Conservation (phyloP, 2,888 invertebrate species). For the Erebia palarica region DNA sequence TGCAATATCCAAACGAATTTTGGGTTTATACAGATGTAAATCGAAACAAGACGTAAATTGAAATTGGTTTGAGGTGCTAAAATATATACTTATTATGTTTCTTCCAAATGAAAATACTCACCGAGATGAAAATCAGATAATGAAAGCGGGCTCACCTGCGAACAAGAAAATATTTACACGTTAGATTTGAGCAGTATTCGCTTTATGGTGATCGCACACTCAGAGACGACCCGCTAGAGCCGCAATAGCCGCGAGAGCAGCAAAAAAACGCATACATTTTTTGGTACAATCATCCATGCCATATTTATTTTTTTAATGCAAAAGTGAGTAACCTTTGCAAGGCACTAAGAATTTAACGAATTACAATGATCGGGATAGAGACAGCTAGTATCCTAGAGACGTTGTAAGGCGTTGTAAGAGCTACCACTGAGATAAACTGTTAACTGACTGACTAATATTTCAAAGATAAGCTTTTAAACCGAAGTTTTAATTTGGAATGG, state of each 20-base stretch:
- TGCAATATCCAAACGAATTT: constrained; percentile 31
- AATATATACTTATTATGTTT: constrained; percentile 22
- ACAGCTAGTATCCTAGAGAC: too few species aligned
- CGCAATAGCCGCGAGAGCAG: background rate
- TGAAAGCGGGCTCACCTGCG: constrained; percentile 47
- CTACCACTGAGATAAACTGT: too few species aligned
- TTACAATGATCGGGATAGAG: too few species aligned
- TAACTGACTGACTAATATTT: background rate
- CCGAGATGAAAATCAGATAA: constrained; percentile 46
- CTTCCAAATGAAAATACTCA: constrained; percentile 41
- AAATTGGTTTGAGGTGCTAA: constrained; percentile 30
- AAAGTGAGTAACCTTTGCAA: too few species aligned
- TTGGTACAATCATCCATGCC: too few species aligned
- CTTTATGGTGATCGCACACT: constrained; percentile 29
- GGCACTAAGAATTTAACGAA: too few species aligned
- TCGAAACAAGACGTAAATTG: constrained; percentile 25
- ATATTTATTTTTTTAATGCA: too few species aligned
- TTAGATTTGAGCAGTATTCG: constrained; percentile 45
- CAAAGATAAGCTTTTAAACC: background rate
- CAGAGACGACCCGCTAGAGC: background rate
- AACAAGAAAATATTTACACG: constrained; percentile 51
- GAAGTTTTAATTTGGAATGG: too few species aligned
- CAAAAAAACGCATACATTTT: too few species aligned
- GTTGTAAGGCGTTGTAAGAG: too few species aligned
- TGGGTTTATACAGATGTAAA: constrained; percentile 35